Percentiles rank a stretch among this genome's conserved stretches.
Conservation (phyloP, 2,888 invertebrate species). For the Brachypterus glaber region DNA sequence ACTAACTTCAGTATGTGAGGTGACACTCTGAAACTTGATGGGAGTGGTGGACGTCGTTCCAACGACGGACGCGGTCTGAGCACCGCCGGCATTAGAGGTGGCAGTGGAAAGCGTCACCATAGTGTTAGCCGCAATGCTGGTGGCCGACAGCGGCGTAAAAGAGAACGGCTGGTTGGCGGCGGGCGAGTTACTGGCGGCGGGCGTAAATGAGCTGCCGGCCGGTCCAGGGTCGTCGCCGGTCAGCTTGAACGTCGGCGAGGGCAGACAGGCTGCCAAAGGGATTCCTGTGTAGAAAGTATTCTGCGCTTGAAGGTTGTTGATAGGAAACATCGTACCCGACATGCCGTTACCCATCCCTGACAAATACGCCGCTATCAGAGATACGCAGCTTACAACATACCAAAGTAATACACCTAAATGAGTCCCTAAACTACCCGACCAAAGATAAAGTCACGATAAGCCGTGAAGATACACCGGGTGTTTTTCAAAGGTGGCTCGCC, state of each 20-base stretch:
- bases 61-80: conserved; percentile 35
- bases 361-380: conserved; percentile 5
- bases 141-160: conserved; percentile 45
- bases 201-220: conserved; percentile 40
- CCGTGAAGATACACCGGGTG: conserved; percentile 9
- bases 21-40: conserved; percentile 40
- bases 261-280: conserved; percentile 27
- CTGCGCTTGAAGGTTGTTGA: conserved; percentile 39
- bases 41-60: conserved; percentile 23
- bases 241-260: conserved; percentile 31
- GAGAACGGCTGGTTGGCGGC: conserved; percentile 34
- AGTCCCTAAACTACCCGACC: too few relatives aligned
- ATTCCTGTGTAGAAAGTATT: conserved; percentile 40
- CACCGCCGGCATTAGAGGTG: conserved; percentile 26
- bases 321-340: conserved; percentile 37
- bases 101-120: conserved; percentile 25
- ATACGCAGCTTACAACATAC: conserved; percentile 1
- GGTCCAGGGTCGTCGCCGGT: conserved; percentile 21
- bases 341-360: conserved; percentile 41
- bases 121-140: conserved; percentile 34
- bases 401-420: too few relatives aligned
- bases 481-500: too few relatives aligned
- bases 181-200: conserved; percentile 18
- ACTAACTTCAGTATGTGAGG: conserved; percentile 47
- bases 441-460: too few relatives aligned